Conservation (phyloP, 2,888 invertebrate genomes). For the Philereme transversata region DNA sequence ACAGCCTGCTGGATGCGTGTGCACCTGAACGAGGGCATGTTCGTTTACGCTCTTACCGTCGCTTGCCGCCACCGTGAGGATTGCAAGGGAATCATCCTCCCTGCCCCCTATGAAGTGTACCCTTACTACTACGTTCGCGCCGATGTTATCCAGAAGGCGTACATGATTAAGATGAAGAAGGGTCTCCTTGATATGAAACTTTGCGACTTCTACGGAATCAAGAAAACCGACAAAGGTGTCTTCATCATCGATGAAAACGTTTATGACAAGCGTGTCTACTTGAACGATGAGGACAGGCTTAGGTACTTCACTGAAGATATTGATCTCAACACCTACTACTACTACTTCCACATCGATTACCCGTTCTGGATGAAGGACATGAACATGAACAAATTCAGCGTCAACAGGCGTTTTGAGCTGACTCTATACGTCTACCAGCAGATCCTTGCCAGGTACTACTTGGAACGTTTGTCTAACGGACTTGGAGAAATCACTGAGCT, state of each 20-base stretch:
- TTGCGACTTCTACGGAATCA: constrained; percentile 79
- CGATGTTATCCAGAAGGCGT: constrained; percentile 85
- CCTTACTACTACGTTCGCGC: constrained; percentile 67
- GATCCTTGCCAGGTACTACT: constrained; percentile 85
- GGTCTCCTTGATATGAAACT: constrained; percentile 76
- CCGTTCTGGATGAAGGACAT: constrained; percentile 85
- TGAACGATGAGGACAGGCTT: constrained; percentile 83
- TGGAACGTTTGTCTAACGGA: constrained; percentile 81
- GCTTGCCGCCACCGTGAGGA: constrained; percentile 80
- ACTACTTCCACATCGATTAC: constrained; percentile 84
- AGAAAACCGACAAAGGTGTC: constrained; percentile 74
- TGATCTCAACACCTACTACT: constrained; percentile 85
- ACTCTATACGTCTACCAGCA: constrained; percentile 86
- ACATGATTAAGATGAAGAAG: constrained; percentile 78
- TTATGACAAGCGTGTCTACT: constrained; percentile 80
- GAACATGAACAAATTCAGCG: constrained; percentile 61
- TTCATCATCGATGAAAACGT: constrained; percentile 87
- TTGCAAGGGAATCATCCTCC: constrained; percentile 77
- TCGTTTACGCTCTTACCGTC: constrained; percentile 80
- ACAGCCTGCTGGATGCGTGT: constrained; percentile 81
- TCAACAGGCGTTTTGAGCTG: constrained; percentile 78
- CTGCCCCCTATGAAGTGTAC: constrained; percentile 84
- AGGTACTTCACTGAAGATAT: constrained; percentile 87
- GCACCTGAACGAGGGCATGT: constrained; percentile 82
- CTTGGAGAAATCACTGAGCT: constrained; percentile 72